Evolutionary conservation across 30 jellyfish, hydroid and myxozoan species (phyloP).

Genomic region (Morbakka virulenta): DNA sequence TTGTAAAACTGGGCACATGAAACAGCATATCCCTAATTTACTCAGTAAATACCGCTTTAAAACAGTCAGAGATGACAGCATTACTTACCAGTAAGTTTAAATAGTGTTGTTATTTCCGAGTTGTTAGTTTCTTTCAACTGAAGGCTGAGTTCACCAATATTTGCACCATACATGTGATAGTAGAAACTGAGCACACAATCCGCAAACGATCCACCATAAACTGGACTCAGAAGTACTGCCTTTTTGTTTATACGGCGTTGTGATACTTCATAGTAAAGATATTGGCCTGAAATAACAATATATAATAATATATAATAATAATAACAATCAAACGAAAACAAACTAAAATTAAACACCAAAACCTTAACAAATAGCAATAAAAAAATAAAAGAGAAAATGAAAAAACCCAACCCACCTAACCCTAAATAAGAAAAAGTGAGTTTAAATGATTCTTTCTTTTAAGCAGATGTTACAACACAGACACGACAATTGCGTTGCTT

Average conservation of each 20-base stretch:
- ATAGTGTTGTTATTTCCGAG: conserved; percentile 39
- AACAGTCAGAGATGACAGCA: not conserved
- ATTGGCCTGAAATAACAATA: conserved; percentile 37
- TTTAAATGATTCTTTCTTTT: too few relatives aligned
- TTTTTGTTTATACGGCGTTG: conserved; percentile 58
- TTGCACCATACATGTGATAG: conserved; percentile 93
- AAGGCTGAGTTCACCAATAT: conserved; percentile 74
- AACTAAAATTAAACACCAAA: not conserved
- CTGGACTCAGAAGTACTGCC: conserved; percentile 77
- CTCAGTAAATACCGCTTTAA: too few relatives aligned
- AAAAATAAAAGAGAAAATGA: not conserved
- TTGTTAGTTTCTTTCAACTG: conserved; percentile 53
- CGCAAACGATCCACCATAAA: conserved; percentile 85
- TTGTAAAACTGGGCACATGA: too few relatives aligned
- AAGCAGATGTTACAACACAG: too few relatives aligned
- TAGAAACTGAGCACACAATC: conserved; percentile 87
- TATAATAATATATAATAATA: not conserved
- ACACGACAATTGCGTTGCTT: too few relatives aligned
- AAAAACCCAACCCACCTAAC: too few relatives aligned
- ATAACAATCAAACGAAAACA: not conserved
- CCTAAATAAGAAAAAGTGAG: too few relatives aligned
- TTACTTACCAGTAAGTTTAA: conserved; percentile 48
- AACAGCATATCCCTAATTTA: too few relatives aligned
- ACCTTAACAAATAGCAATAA: not conserved
- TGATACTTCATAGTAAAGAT: conserved; percentile 87